phyloP scores from a whole-genome alignment of 2,888 invertebrate species.

The Bruchidius siliquastri region DNA sequence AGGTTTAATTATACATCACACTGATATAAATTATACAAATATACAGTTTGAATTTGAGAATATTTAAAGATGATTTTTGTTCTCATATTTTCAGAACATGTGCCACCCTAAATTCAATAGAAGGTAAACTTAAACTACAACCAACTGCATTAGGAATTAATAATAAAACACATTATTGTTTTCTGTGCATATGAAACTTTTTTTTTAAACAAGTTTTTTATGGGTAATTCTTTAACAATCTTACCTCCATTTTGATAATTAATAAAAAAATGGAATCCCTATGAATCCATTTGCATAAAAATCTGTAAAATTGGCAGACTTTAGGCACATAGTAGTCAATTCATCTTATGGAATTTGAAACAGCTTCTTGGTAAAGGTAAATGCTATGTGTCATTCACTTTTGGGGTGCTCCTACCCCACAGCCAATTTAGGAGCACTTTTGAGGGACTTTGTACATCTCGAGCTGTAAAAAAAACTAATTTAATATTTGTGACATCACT shows the following conservation, averaged over 20 bases:
- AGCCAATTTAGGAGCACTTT: slow-evolving; percentile 78
- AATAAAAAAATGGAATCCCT: neutral
- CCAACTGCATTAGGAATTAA: neutral
- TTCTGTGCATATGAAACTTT: no score
- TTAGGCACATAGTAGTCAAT: slow-evolving; percentile 4
- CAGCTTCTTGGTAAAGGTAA: slow-evolving; percentile 13
- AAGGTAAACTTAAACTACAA: neutral
- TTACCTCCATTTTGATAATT: neutral
- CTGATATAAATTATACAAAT: neutral
- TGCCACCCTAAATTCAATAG: neutral
- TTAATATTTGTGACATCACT: neutral
- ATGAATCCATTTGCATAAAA: neutral
- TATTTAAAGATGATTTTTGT: neutral
- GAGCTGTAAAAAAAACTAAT: slow-evolving; percentile 54
- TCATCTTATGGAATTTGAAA: slow-evolving; percentile 7
- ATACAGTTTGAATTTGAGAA: neutral
- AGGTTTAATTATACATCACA: neutral
- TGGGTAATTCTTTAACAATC: neutral
- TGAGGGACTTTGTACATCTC: slow-evolving; percentile 74
- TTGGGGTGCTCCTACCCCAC: slow-evolving; percentile 71
- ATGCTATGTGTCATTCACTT: slow-evolving; percentile 48
- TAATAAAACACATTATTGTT: no score
- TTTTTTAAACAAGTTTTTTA: no score
- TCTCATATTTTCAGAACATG: neutral
- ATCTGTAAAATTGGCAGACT: neutral